Percentiles rank a stretch among this genome's conserved stretches.
Evolutionary conservation across 2,113 vertebrate genomes (phyloP).

Genomic region (Amblyornis subalaris): DNA sequence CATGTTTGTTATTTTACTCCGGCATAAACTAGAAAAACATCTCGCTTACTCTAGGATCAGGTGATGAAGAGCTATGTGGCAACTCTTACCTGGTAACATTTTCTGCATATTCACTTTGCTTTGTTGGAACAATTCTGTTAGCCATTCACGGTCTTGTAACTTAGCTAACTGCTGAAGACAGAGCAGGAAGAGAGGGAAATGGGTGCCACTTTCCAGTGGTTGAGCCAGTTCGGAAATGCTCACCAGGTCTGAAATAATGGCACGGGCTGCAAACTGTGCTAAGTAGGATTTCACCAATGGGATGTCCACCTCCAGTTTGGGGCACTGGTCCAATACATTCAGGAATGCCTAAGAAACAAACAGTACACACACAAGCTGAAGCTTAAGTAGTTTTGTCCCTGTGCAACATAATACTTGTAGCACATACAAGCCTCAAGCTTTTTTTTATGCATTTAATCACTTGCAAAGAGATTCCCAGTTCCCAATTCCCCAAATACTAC

Average conservation of each 20-base stretch:
- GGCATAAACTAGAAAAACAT: background rate
- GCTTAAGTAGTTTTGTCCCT: fast-evolving
- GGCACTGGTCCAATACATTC: conserved; percentile 94
- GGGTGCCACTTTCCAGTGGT: conserved; percentile 95
- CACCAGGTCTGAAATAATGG: conserved; percentile 93
- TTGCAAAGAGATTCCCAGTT: background rate
- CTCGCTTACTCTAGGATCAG: background rate
- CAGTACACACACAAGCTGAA: background rate
- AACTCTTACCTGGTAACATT: conserved; percentile 92
- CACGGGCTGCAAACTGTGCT: conserved; percentile 95
- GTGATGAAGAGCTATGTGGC: background rate
- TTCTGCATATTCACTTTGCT: conserved; percentile 99
- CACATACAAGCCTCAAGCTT: fast-evolving
- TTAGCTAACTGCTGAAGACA: conserved; percentile 97
- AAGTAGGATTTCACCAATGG: conserved; percentile 98
- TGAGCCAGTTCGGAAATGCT: conserved; percentile 94
- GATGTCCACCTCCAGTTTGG: conserved; percentile 93
- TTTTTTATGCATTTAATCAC: no score
- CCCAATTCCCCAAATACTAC: background rate
- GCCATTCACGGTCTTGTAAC: conserved; percentile 93
- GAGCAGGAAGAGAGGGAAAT: conserved; percentile 97
- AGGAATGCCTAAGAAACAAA: conserved; percentile 82
- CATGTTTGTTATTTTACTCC: background rate
- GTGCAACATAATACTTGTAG: fast-evolving
- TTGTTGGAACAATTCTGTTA: conserved; percentile 95